Base-by-base conservation (phyloP, 2,113 vertebrate genomes). In the Corydoras maculifer region DNA sequence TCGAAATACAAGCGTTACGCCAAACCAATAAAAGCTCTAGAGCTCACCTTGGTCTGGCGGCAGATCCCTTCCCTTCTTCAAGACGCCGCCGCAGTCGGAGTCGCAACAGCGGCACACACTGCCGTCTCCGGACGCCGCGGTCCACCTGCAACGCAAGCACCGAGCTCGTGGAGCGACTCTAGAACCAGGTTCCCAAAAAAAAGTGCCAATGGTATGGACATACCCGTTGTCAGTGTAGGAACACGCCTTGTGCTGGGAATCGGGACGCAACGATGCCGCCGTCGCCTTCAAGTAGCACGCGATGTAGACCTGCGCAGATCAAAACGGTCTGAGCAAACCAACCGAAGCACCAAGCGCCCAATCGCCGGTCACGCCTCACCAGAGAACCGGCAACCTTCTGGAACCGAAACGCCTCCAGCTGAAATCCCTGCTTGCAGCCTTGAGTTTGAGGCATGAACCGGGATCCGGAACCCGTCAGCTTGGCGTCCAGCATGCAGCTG, bases 401-500 rank as follows among this genome's bases (percentile, higher is more conserved):
- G 58, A 89, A 89, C 68, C 53, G 80, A 69, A 89, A 89, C 3
- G 84, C 77, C 76, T 84, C 77, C n/a, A 90, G 65, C 82, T 84
- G 84, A 65, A 90, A 76, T 1, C 80, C 75, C 12, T 86, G 80
- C 80, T 84, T 86, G 65, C 86, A 69, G 49, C 85, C 78, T 12
- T 68, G 65, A 58, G 63, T 80, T 59, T 84, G 77, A 66, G 71
- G 77, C 75, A 86, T 71, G 78, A 89, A 90, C 75, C 60, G 81
- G 55, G 87, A 88, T 64, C 79, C 77, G 64, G 81, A 75, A 54
- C 82, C 82, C 0, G 84, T 83, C 78, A 82, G 62, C 76, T 79
- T 83, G n/a, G 77, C 66, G 29, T 87, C 86, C 3, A n/a, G 69
- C 25, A 88, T 73, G 83, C 89, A 88, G 77, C 88, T 90, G 48